A percentile compares a stretch with the other conserved stretches of the same genome.
These are phyloP conservation scores for pig (Sus scrofa) DNA, from an alignment of 2,113 vertebrate genomes.

Conservation along the genomic window T2T-Sscrofa CM000822.6:16026501-16027000, in stretches of 20 bases:
- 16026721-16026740: background rate
- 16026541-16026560: background rate
- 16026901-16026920: too few species aligned
- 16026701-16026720: background rate
- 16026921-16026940: too few species aligned
- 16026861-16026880: too few species aligned
- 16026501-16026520: background rate
- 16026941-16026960: too few species aligned
- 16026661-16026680: background rate
- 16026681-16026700: background rate
- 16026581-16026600: background rate
- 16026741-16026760: background rate
- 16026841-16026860: too few species aligned
- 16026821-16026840: background rate
- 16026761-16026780: background rate
- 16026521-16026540: background rate
- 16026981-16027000: too few species aligned
- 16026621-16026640: background rate
- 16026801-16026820: background rate
- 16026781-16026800: background rate
- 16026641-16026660: background rate
- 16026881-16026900: too few species aligned
- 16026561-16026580: background rate
- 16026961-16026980: too few species aligned
- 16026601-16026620: background rate